Percentiles rank a stretch among this genome's conserved stretches.
These are phyloP conservation scores for Dione vanillae DNA, from an alignment of 2,888 invertebrate genomes.

Conservation along the genomic window DNA sequence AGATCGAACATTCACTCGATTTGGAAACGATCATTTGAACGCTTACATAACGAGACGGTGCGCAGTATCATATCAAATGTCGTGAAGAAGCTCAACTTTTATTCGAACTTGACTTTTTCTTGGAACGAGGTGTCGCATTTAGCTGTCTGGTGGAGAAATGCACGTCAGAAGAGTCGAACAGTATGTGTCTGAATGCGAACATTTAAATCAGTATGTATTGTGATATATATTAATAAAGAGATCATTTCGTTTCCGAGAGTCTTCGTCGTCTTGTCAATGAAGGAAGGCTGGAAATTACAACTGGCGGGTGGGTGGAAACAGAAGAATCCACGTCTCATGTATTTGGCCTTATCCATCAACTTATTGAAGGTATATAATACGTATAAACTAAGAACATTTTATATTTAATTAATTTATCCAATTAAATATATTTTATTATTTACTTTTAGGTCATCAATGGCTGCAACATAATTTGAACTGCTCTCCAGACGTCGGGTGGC, in stretches of 20 bases:
- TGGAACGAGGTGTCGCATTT: constrained; percentile 78
- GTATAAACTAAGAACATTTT: too few species aligned
- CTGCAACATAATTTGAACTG: constrained; percentile 91
- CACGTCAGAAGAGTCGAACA: constrained; percentile 63
- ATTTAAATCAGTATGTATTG: neutral
- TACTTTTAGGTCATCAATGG: constrained; percentile 93
- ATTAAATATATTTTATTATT: neutral
- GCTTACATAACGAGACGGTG: constrained; percentile 65
- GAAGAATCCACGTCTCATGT: constrained; percentile 95
- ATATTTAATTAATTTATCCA: too few species aligned
- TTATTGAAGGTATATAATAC: constrained; percentile 89
- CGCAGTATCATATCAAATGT: constrained; percentile 67
- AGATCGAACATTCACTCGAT: constrained; percentile 67
- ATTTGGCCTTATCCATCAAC: constrained; percentile 94
- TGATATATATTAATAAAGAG: neutral
- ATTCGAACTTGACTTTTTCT: constrained; percentile 68
- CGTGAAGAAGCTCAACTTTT: constrained; percentile 74
- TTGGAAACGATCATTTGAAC: constrained; percentile 68
- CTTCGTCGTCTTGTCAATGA: constrained; percentile 89
- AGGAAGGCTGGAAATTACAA: constrained; percentile 94
- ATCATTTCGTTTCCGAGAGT: constrained; percentile 65
- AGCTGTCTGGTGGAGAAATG: constrained; percentile 71
- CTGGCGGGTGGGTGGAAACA: constrained; percentile 97
- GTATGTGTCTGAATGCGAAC: constrained; percentile 53
- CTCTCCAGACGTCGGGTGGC: constrained; percentile 92